Conservation (phyloP, 1,140 invertebrate species). For the Leptinotarsa undecemlineata region DNA sequence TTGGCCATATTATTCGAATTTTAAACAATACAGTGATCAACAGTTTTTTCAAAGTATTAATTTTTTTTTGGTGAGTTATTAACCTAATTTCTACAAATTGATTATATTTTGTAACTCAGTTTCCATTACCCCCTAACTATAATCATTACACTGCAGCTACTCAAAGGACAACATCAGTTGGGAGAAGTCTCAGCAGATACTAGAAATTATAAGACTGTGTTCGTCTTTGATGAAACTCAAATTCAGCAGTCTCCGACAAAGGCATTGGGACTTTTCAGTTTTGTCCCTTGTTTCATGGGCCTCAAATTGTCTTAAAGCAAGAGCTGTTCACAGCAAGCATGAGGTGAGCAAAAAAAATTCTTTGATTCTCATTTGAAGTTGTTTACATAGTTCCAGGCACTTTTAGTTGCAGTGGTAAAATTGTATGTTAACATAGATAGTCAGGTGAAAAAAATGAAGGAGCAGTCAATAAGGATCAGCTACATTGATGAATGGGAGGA, state of each 20-base stretch:
- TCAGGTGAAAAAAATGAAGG: slow-evolving; percentile 57
- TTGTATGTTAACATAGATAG: slow-evolving; percentile 57
- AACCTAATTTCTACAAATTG: neutral
- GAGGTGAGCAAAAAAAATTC: slow-evolving; percentile 30
- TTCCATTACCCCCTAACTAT: neutral
- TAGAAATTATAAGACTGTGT: slow-evolving; percentile 55
- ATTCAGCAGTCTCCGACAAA: slow-evolving; percentile 55
- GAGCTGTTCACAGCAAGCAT: slow-evolving; percentile 33
- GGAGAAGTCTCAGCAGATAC: slow-evolving; percentile 50
- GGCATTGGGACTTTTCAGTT: slow-evolving; percentile 69
- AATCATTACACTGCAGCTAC: slow-evolving; percentile 26
- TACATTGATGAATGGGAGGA: slow-evolving; percentile 66
- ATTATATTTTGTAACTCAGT: neutral
- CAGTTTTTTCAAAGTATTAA: too few species aligned
- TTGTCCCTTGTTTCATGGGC: slow-evolving; percentile 68
- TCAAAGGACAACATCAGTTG: slow-evolving; percentile 53
- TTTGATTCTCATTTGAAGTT: neutral
- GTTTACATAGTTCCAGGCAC: slow-evolving; percentile 20
- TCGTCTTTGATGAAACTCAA: slow-evolving; percentile 48
- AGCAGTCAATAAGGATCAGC: slow-evolving; percentile 55
- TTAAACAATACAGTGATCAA: too few species aligned
- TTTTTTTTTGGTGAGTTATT: too few species aligned
- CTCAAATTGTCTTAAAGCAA: slow-evolving; percentile 50
- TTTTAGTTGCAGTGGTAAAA: slow-evolving; percentile 12
- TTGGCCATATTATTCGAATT: too few species aligned